Percentiles rank a stretch among this genome's conserved stretches.
Evolutionary conservation across 1,140 invertebrate species (phyloP).

Genomic region (Elymnias hypermnestra): DNA sequence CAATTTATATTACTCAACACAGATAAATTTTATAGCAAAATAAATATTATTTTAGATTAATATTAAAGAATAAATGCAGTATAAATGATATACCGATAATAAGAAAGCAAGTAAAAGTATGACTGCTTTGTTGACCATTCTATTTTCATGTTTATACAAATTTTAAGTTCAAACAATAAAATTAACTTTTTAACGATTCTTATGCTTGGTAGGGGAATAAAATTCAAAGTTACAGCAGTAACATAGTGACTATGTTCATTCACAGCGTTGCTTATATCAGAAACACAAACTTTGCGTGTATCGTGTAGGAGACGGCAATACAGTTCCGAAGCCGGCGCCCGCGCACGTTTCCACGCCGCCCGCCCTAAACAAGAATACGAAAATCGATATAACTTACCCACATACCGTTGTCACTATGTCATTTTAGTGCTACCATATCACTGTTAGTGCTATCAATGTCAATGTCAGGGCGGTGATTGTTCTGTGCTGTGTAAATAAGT

Average conservation of each 20-base stretch:
- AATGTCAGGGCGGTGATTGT: slow-evolving; percentile 10
- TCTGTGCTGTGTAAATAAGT: slow-evolving; percentile 33
- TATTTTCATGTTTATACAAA: no score
- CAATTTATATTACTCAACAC: no score
- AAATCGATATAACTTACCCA: background rate
- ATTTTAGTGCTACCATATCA: slow-evolving; percentile 1
- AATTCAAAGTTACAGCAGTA: background rate
- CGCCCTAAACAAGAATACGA: slow-evolving; percentile 35
- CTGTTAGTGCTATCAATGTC: slow-evolving; percentile 7
- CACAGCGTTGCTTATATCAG: slow-evolving; percentile 35
- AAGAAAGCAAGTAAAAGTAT: no score
- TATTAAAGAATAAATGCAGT: no score
- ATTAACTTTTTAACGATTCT: no score
- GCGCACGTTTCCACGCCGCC: slow-evolving; percentile 64
- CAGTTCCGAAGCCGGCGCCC: slow-evolving; percentile 44
- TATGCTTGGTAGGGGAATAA: no score
- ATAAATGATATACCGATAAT: no score
- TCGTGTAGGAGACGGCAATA: slow-evolving; percentile 45
- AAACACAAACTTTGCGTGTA: slow-evolving; percentile 31
- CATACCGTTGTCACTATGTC: slow-evolving; percentile 1
- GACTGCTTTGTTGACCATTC: no score
- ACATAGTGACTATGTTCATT: slow-evolving; percentile 24
- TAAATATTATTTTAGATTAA: no score
- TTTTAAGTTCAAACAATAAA: no score
- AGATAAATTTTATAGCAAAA: no score